These are phyloP conservation scores for Parotocinclus haroldoi DNA, from an alignment of 2,797 vertebrate genomes.

Conservation along the genomic window DNA sequence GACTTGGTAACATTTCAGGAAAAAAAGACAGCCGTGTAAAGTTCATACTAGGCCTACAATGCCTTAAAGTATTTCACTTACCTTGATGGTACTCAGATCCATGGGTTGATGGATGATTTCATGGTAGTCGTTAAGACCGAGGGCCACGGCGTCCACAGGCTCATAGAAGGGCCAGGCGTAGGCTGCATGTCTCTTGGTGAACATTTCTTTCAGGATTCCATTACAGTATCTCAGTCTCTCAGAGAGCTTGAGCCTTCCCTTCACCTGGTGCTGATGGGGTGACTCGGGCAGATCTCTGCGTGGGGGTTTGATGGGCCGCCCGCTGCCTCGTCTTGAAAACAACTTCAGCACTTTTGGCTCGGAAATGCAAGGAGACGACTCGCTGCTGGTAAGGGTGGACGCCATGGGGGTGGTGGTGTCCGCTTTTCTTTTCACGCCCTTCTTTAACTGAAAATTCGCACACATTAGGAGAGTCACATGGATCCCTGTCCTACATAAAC, in stretches of 20 bases:
- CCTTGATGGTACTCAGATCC: conserved; percentile 83
- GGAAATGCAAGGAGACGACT: conserved; percentile 51
- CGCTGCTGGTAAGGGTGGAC: conserved; percentile 55
- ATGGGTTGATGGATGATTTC: conserved; percentile 78
- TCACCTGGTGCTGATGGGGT: conserved; percentile 56
- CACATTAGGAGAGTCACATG: neutral
- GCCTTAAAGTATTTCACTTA: conserved; percentile 52
- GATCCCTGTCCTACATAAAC: neutral
- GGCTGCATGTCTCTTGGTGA: conserved; percentile 81
- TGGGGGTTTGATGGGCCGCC: conserved; percentile 66
- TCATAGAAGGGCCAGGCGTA: conserved; percentile 89
- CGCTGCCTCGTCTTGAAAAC: conserved; percentile 58
- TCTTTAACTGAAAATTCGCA: conserved; percentile 68
- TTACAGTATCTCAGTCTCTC: conserved; percentile 77
- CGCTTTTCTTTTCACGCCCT: conserved; percentile 82
- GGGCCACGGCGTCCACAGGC: conserved; percentile 67
- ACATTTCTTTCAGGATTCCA: conserved; percentile 84
- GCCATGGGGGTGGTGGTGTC: conserved; percentile 70
- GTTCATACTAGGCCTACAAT: no score
- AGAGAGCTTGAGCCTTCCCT: conserved; percentile 61
- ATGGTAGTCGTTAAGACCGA: conserved; percentile 75
- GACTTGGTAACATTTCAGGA: no score
- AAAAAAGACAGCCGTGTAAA: no score
- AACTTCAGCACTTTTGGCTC: conserved; percentile 58
- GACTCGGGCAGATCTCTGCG: conserved; percentile 70